Percentiles rank a stretch among this genome's conserved stretches.
Conservation (phyloP, 35 echinoderm and acorn worm genomes). For the Acanthaster planci region DNA sequence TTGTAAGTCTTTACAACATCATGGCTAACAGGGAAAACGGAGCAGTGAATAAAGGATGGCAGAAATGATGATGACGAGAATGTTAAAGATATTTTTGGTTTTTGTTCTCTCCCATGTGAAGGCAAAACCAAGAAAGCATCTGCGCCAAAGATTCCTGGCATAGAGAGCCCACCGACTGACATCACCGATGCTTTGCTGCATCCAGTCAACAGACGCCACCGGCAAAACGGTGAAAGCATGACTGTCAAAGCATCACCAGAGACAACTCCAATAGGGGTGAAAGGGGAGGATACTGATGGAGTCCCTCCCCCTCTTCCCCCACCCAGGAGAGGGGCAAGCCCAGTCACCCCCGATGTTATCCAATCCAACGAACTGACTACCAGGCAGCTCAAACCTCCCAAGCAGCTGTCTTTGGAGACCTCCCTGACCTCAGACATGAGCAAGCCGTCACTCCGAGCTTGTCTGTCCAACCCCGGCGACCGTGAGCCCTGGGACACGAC, state of each 20-base stretch:
- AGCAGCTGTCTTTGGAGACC: constrained; percentile 16
- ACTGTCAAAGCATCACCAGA: background rate
- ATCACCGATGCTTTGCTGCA: background rate
- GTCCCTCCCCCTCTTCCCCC: constrained; percentile 75
- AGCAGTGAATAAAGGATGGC: no score
- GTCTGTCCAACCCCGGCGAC: background rate
- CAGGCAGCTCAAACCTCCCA: background rate
- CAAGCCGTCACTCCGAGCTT: background rate
- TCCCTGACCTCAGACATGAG: background rate
- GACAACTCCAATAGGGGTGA: background rate
- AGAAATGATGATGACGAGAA: no score
- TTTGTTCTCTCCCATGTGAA: background rate
- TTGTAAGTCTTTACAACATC: no score
- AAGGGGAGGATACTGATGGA: background rate
- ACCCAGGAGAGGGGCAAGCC: constrained; percentile 41
- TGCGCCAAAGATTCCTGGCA: background rate
- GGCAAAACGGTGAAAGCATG: background rate
- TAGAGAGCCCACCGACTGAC: background rate
- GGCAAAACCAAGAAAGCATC: background rate
- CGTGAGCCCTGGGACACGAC: background rate
- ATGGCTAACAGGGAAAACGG: no score
- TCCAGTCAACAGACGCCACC: constrained; percentile 7
- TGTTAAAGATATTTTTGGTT: no score
- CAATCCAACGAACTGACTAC: background rate
- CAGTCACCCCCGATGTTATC: constrained; percentile 17